These are phyloP conservation scores for Machimus atricapillus DNA, from an alignment of 2,888 invertebrate species.

Conservation along the genomic window DNA sequence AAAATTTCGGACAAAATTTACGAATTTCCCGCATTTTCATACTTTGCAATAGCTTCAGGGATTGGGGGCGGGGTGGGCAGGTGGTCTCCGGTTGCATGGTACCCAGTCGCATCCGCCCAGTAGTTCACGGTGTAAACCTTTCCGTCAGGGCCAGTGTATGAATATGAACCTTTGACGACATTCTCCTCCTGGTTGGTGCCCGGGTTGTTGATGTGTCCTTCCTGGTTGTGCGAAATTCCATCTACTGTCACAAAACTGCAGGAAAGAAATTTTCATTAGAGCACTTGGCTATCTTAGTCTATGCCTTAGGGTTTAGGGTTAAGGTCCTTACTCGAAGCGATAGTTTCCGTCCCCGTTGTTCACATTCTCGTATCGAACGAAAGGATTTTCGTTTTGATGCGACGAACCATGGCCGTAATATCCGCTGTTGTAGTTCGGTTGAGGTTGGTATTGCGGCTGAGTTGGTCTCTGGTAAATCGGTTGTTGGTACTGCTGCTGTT, in stretches of 20 bases:
- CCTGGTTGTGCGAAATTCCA: constrained; percentile 68
- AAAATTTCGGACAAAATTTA: neutral
- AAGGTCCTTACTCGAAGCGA: constrained; percentile 67
- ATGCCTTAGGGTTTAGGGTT: neutral
- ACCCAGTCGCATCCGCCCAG: constrained; percentile 79
- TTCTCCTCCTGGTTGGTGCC: constrained; percentile 61
- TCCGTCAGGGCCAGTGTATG: constrained; percentile 70
- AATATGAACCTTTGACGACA: constrained; percentile 70
- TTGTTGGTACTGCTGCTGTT: neutral
- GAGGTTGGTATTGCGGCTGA: neutral
- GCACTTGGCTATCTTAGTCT: neutral
- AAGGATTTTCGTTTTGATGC: constrained; percentile 58
- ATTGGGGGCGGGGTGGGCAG: constrained; percentile 79
- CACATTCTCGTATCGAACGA: constrained; percentile 67
- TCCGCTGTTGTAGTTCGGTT: neutral
- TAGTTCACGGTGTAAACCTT: constrained; percentile 72
- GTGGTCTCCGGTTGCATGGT: constrained; percentile 78
- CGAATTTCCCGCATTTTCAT: neutral
- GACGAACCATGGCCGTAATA: neutral
- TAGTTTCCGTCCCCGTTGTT: constrained; percentile 72
- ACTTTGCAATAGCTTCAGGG: constrained; percentile 62
- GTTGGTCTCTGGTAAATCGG: constrained; percentile 15
- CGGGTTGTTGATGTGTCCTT: constrained; percentile 66
- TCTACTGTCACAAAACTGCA: constrained; percentile 70
- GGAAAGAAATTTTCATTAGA: neutral